Conservation (phyloP, 2,113 vertebrate species). For the Ceyx margarethae region DNA sequence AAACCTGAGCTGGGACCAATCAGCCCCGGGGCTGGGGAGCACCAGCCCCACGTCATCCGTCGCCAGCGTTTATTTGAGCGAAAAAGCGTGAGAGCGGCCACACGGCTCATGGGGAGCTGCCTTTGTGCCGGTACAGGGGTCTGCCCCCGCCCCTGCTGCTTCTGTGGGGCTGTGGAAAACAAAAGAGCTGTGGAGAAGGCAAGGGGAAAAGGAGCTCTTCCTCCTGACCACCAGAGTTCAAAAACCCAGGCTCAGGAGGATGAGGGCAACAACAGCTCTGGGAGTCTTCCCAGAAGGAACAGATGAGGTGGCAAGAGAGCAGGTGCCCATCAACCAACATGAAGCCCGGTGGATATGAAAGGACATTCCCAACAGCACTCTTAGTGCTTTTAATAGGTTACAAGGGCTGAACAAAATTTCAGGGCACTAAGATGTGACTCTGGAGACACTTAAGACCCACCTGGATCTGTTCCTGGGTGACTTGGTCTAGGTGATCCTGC, state of each 20-base stretch:
- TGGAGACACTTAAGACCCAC: no score
- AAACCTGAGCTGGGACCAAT: slow-evolving; percentile 67
- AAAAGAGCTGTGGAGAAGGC: neutral
- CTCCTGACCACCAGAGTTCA: rapidly evolving
- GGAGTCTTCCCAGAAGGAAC: neutral
- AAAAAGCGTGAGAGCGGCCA: slow-evolving; percentile 27
- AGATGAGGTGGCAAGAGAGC: neutral
- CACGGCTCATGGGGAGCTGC: neutral
- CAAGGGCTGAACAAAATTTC: neutral
- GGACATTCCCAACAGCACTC: neutral
- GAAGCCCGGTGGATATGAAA: neutral
- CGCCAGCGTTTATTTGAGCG: neutral
- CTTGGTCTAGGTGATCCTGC: no score
- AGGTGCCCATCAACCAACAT: neutral
- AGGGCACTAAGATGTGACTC: neutral
- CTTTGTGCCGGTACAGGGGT: neutral
- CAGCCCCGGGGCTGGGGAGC: slow-evolving; percentile 36
- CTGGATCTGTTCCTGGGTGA: no score
- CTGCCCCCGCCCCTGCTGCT: neutral
- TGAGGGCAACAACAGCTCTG: neutral
- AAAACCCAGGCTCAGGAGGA: neutral
- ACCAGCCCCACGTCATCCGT: slow-evolving; percentile 42
- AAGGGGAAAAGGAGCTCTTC: neutral
- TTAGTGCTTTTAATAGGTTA: neutral
- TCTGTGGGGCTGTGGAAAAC: neutral